Evolutionary conservation across 2,888 invertebrate species (phyloP), one percentile per base, ranked within the genome.

Genomic region (Sesia apiformis): DNA sequence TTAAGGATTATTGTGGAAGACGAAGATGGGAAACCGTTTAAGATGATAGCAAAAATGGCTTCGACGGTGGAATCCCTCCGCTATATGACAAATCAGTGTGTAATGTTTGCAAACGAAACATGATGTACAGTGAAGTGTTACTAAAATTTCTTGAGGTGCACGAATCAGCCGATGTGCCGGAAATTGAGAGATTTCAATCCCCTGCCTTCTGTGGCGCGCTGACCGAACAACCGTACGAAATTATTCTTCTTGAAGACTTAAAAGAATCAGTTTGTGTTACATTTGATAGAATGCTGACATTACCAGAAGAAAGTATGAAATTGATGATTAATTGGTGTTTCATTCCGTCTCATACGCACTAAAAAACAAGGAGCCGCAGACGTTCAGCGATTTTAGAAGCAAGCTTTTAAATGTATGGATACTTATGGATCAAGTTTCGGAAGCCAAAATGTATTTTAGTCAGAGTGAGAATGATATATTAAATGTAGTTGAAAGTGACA

Each of bases 1-100:
- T 40, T 52, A 4, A 39, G 52, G 40, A n/a, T 52, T 7, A 52
- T n/a, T 7, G 52, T 52, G 7, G 57, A 67, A 58, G 58, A 62
- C 38, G 65, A 67, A 7, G 57, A 67, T 56, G 68, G 64, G 6
- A 57, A 61, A 41, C 52, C 59, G n/a, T 68, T 75, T 53, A 64
- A 63, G 38, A 70, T 81, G 60, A 63, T 82, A 5, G 78, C 69
- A 0, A 82, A 82, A 63, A 59, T 79, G 7, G 78, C 80, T 4
- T 68, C 75, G 0, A 39, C 58, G 0, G 3, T 51, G 0, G 69
- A 70, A 57, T 23, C 51, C 8, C 1, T 64, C 5, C 63, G 75
- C 38, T 3, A 52, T 5, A 53, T 51, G n/a, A 58, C 63, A 50
- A 65, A 65, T 39, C 57, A 59, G 8, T 53, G 3, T 5, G 0